phyloP scores from a whole-genome alignment of 2,113 vertebrate genomes.

The Dolichallabes microphthalmus region DNA sequence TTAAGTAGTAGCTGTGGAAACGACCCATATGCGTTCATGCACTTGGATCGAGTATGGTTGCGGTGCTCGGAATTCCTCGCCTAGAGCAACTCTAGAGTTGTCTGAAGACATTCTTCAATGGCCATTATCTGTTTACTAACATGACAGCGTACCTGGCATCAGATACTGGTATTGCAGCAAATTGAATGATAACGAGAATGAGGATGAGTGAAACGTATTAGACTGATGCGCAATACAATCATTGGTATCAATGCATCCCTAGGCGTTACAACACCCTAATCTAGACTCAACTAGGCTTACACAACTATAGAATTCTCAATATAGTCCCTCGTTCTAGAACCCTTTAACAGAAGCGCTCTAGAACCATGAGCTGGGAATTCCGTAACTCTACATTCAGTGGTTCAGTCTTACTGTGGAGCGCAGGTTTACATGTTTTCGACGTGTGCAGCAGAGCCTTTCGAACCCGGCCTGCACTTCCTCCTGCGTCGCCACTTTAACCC shows the following conservation, averaged over 20 bases:
- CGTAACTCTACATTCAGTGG: not conserved
- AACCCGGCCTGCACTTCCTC: constrained; percentile 50
- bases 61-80: not conserved
- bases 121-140: not conserved
- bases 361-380: not conserved
- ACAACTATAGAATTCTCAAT: not conserved
- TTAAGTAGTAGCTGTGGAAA: not conserved
- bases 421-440: constrained; percentile 18
- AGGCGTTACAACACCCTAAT: constrained; percentile 2
- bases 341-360: not conserved
- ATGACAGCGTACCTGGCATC: not conserved
- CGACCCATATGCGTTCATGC: not conserved
- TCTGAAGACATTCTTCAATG: not conserved
- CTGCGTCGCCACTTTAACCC: constrained; percentile 53
- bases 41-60: not conserved
- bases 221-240: not conserved
- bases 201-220: not conserved
- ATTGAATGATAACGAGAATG: not conserved
- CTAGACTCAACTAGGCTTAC: not conserved
- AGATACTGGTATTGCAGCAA: not conserved
- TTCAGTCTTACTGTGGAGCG: constrained; percentile 23
- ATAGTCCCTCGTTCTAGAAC: not conserved
- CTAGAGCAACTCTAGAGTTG: not conserved
- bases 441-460: constrained; percentile 35
- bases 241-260: constrained; percentile 9